These are phyloP conservation scores for Athetis lepigone DNA, from an alignment of 2,888 invertebrate genomes.

Conservation along the genomic window DNA sequence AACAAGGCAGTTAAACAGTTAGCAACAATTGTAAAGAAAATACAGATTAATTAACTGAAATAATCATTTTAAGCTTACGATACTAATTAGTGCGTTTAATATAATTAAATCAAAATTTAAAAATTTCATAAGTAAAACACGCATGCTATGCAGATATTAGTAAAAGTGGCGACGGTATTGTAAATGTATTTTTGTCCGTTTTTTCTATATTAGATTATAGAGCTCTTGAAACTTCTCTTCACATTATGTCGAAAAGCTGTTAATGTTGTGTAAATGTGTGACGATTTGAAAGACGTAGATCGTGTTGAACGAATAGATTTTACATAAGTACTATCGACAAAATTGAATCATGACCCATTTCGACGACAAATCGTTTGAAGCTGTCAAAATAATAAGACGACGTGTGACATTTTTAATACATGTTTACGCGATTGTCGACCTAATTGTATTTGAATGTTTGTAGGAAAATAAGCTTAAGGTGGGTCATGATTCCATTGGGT, in stretches of 20 bases:
- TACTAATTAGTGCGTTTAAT: constrained; percentile 33
- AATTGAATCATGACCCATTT: too few relatives aligned
- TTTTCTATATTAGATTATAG: neutral
- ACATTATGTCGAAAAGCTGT: neutral
- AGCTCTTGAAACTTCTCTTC: constrained; percentile 6
- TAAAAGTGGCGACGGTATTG: constrained; percentile 7
- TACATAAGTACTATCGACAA: too few relatives aligned
- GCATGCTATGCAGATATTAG: constrained; percentile 20
- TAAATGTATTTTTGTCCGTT: neutral
- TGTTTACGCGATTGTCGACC: too few relatives aligned
- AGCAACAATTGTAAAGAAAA: constrained; percentile 15
- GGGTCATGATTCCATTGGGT: too few relatives aligned
- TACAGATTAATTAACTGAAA: constrained; percentile 12
- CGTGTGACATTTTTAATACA: too few relatives aligned
- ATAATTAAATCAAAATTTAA: constrained; percentile 5
- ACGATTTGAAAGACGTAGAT: neutral
- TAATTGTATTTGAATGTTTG: too few relatives aligned
- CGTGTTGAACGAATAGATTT: constrained; percentile 4
- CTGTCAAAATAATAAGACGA: too few relatives aligned
- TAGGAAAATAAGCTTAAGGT: too few relatives aligned
- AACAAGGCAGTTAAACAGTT: neutral
- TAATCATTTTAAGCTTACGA: constrained; percentile 33
- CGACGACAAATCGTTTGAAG: too few relatives aligned
- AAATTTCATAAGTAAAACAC: constrained; percentile 39
- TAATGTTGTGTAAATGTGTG: constrained; percentile 10